These are phyloP conservation scores for Fringilla coelebs DNA, from an alignment of 2,797 vertebrate genomes.

Conservation along the genomic window DNA sequence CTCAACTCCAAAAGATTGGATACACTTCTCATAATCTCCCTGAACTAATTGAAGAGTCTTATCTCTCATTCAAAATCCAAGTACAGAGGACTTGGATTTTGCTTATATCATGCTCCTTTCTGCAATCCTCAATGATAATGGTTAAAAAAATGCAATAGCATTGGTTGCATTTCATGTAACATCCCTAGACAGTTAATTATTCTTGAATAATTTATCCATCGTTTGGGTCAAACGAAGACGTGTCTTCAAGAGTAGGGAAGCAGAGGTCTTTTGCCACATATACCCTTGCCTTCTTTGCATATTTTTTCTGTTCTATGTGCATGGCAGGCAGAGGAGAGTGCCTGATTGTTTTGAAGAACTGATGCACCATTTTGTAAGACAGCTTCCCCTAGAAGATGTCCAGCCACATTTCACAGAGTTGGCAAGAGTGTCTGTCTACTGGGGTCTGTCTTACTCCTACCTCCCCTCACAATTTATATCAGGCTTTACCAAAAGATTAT, in stretches of 20 bases:
- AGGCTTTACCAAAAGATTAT: not conserved
- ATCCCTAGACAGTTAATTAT: not conserved
- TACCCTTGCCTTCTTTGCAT: not conserved
- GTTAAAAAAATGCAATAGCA: not conserved
- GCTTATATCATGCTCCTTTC: not conserved
- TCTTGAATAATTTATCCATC: not conserved
- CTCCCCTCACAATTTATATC: not conserved
- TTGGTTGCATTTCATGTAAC: not conserved
- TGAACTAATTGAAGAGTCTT: not conserved
- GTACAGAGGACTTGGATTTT: not conserved
- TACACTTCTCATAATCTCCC: not conserved
- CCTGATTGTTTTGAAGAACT: not conserved
- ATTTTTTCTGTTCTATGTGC: not conserved
- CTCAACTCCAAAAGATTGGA: not conserved
- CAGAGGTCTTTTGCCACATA: not conserved
- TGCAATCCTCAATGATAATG: accelerated
- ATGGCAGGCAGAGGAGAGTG: accelerated
- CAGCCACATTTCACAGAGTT: not conserved
- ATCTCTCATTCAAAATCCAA: not conserved
- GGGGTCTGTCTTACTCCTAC: not conserved
- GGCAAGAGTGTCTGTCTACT: not conserved
- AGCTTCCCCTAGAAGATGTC: not conserved
- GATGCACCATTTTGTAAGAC: not conserved
- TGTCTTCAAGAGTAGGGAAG: not conserved
- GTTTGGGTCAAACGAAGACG: not conserved